Evolutionary conservation across 2,113 vertebrate genomes (phyloP), one percentile per base, ranked within the genome.

Genomic region (Mesitornis unicolor): DNA sequence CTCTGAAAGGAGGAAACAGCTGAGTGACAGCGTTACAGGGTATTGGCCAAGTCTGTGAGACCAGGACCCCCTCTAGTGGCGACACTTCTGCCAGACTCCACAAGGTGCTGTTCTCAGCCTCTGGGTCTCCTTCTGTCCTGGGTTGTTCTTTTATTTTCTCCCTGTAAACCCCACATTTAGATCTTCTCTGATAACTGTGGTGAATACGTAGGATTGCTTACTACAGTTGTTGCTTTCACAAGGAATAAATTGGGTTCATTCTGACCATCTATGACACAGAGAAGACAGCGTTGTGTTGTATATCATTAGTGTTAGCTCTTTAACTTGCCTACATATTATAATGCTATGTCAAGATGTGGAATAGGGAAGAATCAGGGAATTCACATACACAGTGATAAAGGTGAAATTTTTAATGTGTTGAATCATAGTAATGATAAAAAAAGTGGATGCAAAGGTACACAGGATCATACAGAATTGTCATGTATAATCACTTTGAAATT

Each of bases 21-120:
- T 21, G 16, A 40, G 19, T 6, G 77, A 4, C 36, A 3, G 1
- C 1, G 7, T 21, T 51, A 4, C 6, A 1, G 65, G 7, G 4
- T 50, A 24, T 33, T 21, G 63, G 26, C 16, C 16, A 2, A 18
- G 56, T 84, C 38, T 31, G 56, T 89, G 92, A 45, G 68, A 24
- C 68, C 13, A 47, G 88, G 40, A 2, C 93, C 28, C 96, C 96
- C 93, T 95, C 96, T 97, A 90, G 96, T 45, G 96, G 95, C 71
- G 73, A 31, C 64, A 40, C 8, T 29, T n/a, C 57, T 57, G 35
- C 42, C 48, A 22, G 74, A 5, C 42, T 25, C 3, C 6, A 0
- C 0, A 1, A n/a, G 10, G 3, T 31, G 6, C 36, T 68, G 16
- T 19, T 48, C 15, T 45, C 18, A 7, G 51, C 13, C 18, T 10